These are phyloP conservation scores for Thalassaphorura encarpata DNA, from an alignment of 1,140 invertebrate species.

Conservation along the genomic window DNA sequence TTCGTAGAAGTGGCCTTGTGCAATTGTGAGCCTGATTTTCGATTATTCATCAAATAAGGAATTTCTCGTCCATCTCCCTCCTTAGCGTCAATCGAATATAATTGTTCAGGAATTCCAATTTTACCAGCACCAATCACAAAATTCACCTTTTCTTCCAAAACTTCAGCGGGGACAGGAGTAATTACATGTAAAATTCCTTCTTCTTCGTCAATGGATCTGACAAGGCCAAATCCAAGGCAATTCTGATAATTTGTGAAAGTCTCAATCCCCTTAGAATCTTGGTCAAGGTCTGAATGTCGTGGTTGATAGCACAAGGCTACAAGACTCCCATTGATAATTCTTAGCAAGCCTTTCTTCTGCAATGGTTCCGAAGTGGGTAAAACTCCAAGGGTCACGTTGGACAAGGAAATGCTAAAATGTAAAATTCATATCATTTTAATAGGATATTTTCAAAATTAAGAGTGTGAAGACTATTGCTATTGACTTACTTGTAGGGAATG, in stretches of 20 bases:
- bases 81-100: too few relatives aligned
- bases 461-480: not conserved
- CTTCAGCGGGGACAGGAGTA: constrained; percentile 13
- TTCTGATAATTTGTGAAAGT: not conserved
- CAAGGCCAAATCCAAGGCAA: constrained; percentile 22
- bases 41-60: too few relatives aligned
- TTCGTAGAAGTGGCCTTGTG: too few relatives aligned
- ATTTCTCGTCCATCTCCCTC: too few relatives aligned
- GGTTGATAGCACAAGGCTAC: constrained; percentile 17
- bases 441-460: too few relatives aligned
- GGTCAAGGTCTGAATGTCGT: not conserved
- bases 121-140: too few relatives aligned
- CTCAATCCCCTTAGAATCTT: not conserved
- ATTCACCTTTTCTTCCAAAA: constrained; percentile 1
- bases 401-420: not conserved
- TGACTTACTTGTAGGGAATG: not conserved
- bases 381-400: constrained; percentile 1
- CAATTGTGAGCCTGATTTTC: too few relatives aligned
- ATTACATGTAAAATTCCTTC: constrained; percentile 7
- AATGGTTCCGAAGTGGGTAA: not conserved
- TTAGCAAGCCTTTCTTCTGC: constrained; percentile 3
- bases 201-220: constrained; percentile 5
- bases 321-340: constrained; percentile 18
- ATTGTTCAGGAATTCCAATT: too few relatives aligned
- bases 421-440: not conserved